Evolutionary conservation across 2,888 invertebrate genomes (phyloP).

Genomic region (Galeruca laticollis): DNA sequence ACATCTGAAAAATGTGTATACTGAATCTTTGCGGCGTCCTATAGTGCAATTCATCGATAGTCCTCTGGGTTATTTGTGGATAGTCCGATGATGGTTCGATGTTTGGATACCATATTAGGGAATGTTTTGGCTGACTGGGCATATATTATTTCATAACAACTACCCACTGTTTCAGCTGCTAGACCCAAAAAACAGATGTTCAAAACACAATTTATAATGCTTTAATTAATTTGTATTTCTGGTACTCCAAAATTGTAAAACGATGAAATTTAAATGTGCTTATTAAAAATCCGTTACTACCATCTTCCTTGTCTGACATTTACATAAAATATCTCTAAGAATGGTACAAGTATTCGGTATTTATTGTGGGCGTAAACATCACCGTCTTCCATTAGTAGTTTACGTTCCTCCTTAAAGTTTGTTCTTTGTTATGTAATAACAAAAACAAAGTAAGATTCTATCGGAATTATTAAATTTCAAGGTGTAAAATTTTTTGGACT

Average conservation of each 20-base stretch:
- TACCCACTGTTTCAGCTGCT: no score
- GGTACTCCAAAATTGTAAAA: conserved; percentile 7
- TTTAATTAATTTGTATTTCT: neutral
- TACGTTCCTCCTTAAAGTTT: conserved; percentile 31
- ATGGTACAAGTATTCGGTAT: conserved; percentile 33
- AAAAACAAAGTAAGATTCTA: conserved; percentile 10
- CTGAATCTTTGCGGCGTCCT: no score
- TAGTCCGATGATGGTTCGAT: no score
- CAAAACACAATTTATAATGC: neutral
- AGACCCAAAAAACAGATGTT: neutral
- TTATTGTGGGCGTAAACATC: conserved; percentile 31
- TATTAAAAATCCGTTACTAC: conserved; percentile 30
- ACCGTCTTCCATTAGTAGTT: conserved; percentile 27
- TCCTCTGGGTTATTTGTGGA: no score
- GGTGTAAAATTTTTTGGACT: neutral
- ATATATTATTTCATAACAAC: no score
- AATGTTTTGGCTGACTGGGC: no score
- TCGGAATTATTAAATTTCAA: conserved; percentile 5
- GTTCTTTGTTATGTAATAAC: conserved; percentile 28
- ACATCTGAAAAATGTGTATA: no score
- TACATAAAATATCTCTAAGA: conserved; percentile 35
- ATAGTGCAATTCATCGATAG: no score
- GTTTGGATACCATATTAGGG: no score
- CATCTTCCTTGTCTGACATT: conserved; percentile 24
- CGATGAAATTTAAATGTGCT: conserved; percentile 32